Percentiles rank a stretch among this genome's conserved stretches.
These are phyloP conservation scores for Hippopotamyrus pictus DNA, from an alignment of 2,797 vertebrate genomes.

Conservation along the genomic window DNA sequence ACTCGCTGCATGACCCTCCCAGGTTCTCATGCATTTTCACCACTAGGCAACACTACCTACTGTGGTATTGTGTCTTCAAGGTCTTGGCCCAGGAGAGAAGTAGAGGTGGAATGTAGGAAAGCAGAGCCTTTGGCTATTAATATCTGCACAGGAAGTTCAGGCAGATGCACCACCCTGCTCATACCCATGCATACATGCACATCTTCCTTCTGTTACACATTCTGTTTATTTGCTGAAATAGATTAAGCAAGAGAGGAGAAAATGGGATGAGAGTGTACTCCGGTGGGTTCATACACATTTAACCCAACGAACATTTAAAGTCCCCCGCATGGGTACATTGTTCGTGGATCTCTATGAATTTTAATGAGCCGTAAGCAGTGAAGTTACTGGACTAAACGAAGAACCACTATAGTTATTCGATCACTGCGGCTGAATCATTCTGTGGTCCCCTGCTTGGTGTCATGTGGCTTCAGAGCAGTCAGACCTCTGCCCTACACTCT, in stretches of 20 bases:
- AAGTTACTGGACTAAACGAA: not conserved
- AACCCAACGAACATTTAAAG: not conserved
- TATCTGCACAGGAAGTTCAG: not conserved
- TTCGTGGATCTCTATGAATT: slow-evolving; percentile 17
- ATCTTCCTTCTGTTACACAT: not conserved
- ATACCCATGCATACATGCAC: not conserved
- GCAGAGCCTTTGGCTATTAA: not conserved
- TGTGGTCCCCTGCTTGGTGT: not conserved
- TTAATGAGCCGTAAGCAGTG: slow-evolving; percentile 13
- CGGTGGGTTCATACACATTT: not conserved
- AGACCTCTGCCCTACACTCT: not conserved
- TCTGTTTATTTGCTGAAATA: not conserved
- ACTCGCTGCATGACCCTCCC: not conserved
- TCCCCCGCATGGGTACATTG: not conserved
- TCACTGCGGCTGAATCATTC: not conserved
- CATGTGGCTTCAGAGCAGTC: not conserved
- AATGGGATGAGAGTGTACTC: not conserved
- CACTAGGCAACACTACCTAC: not conserved
- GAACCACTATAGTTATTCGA: not conserved
- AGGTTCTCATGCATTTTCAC: not conserved
- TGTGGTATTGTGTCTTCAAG: not conserved
- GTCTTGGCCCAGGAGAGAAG: not conserved
- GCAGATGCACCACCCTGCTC: not conserved
- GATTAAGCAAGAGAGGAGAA: not conserved
- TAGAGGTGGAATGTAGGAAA: not conserved